Evolutionary conservation across 1,140 invertebrate species (phyloP), one percentile per base, ranked within the genome.

Genomic region (Pectinophora gossypiella): DNA sequence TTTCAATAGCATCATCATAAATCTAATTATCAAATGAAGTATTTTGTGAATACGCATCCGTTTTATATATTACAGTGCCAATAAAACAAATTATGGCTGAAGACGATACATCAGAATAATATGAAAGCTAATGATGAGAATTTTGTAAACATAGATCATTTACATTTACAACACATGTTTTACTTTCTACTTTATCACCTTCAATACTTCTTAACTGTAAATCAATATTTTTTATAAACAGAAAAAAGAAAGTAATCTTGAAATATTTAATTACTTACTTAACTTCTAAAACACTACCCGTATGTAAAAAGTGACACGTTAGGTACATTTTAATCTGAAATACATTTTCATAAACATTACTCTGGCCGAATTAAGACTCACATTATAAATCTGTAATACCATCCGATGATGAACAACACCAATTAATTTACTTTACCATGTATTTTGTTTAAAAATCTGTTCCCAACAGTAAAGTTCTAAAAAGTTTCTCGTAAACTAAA

Each of bases 1-100:
- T 68, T 76, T 73, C 62, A 70, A 74, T 56, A 70, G 56, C 50
- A 68, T 54, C 59, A 56, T 58, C 54, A 77, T 85, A 77, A 83
- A 83, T 81, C 72, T 69, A 66, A 69, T 72, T 70, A 72, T 71
- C 58, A 75, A 59, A 64, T 70, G 72, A 72, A 72, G 68, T 66
- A 69, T 73, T 62, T 59, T 58, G 60, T 66, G 59, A 54, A 46
- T 56, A 53, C 32, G 10, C 13, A 12, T 15, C 16, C n/a, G 32
- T 64, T 71, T 64, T 69, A 63, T 61, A 57, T 51, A 56, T 64
- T 56, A 61, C 52, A 49, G 68, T 61, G 65, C 48, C 51, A 64
- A 66, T 70, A 70, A 57, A 60, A 63, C 60, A 61, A 61, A 61
- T 65, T 61, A 59, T 51, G 50, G 27, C 12, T 46, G 48, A 18